Evolutionary conservation across 2,888 invertebrate species (phyloP).

Genomic region (Drosophila neotestacea): DNA sequence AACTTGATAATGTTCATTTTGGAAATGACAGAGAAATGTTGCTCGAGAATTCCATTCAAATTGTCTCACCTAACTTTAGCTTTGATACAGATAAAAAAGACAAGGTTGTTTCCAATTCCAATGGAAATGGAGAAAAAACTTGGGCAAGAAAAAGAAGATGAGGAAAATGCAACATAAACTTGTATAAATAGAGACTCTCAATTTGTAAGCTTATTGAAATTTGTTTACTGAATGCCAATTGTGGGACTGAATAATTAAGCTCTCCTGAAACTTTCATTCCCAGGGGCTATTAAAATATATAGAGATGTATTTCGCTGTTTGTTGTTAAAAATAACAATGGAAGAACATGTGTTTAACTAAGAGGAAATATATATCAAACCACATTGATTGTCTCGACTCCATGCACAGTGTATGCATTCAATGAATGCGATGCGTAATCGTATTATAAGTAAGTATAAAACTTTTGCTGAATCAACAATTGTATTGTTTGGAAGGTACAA

Average conservation of each 20-base stretch:
- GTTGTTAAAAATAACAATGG: slow-evolving; percentile 45
- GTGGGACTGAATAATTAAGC: background rate
- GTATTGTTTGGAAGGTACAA: slow-evolving; percentile 52
- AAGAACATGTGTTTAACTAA: slow-evolving; percentile 55
- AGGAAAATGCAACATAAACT: background rate
- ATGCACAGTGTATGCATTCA: slow-evolving; percentile 44
- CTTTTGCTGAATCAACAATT: slow-evolving; percentile 52
- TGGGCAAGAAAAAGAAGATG: too few species aligned
- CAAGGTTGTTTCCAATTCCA: background rate
- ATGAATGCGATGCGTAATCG: slow-evolving; percentile 39
- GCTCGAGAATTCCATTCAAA: background rate
- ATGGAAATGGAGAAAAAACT: too few species aligned
- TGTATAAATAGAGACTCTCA: background rate
- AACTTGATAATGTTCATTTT: slow-evolving; percentile 19
- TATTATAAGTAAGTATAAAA: slow-evolving; percentile 42
- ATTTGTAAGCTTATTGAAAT: background rate
- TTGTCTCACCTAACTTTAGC: background rate
- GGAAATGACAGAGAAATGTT: background rate
- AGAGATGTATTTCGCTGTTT: slow-evolving; percentile 1
- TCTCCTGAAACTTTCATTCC: background rate
- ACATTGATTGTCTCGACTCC: slow-evolving; percentile 77
- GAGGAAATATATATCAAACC: slow-evolving; percentile 73
- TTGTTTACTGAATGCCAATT: background rate
- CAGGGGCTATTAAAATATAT: background rate
- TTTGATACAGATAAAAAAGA: background rate